Evolutionary conservation across 2,113 vertebrate genomes (phyloP).

Genomic region (Coryphaenoides rupestris): DNA sequence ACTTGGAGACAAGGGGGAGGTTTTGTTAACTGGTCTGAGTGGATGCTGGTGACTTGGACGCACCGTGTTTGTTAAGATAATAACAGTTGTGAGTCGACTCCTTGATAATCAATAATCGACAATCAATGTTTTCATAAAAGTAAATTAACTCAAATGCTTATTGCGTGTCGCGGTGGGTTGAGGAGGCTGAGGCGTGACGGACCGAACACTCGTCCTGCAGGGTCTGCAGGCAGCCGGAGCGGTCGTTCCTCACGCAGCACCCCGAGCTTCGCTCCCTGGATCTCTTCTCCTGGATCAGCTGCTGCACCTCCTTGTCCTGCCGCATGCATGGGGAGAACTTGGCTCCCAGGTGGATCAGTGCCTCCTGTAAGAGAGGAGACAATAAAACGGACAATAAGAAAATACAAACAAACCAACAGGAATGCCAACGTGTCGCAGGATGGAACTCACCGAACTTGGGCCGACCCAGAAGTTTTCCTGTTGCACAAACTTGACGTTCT

Average conservation of each 20-base stretch:
- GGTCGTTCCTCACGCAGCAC: slow-evolving; percentile 95
- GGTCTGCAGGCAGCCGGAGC: slow-evolving; percentile 93
- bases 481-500: slow-evolving; percentile 95
- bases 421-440: background rate
- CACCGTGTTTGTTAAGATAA: no score
- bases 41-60: no score
- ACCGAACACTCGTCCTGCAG: slow-evolving; percentile 93
- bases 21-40: no score
- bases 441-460: slow-evolving; percentile 87
- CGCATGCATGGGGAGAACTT: slow-evolving; percentile 98
- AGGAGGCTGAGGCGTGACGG: slow-evolving; percentile 37
- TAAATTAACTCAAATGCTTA: no score
- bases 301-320: slow-evolving; percentile 88
- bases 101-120: no score
- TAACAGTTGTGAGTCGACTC: no score
- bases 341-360: slow-evolving; percentile 94
- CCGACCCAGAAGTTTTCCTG: slow-evolving; percentile 99
- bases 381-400: background rate
- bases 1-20: no score
- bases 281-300: slow-evolving; percentile 79
- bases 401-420: no score
- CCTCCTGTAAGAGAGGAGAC: slow-evolving; percentile 74
- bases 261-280: slow-evolving; percentile 85
- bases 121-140: no score
- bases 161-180: no score